Evolutionary conservation across 2,888 invertebrate species (phyloP).

Genomic region (Anorthoa munda): DNA sequence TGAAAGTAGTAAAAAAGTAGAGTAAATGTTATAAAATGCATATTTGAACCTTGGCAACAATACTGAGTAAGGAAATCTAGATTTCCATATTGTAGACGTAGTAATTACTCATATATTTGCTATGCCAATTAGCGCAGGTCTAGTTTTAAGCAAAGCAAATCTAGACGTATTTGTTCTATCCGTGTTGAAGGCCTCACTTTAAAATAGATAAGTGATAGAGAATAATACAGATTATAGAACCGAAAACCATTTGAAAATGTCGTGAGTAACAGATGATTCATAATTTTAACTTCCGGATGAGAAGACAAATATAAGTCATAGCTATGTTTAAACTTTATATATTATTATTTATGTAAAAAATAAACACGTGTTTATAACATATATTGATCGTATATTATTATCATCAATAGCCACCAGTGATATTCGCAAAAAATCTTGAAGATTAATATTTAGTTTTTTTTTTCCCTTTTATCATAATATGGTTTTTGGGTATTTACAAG

Average conservation of each 20-base stretch:
- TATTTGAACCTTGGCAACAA: background rate
- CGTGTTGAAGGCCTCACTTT: background rate
- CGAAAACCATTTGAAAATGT: conserved; percentile 1
- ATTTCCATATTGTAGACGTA: background rate
- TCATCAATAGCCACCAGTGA: background rate
- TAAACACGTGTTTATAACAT: conserved; percentile 17
- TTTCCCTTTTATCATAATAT: conserved; percentile 1
- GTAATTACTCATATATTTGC: conserved; percentile 17
- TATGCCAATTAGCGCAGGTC: conserved; percentile 15
- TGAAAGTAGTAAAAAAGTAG: background rate
- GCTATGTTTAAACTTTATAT: conserved; percentile 9
- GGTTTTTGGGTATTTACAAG: conserved; percentile 15
- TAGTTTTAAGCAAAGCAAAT: conserved; percentile 19
- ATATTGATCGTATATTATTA: conserved; percentile 11
- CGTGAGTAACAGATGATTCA: conserved; percentile 29
- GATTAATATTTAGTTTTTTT: background rate
- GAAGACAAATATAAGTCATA: conserved; percentile 16
- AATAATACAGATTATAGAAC: conserved; percentile 8
- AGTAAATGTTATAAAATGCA: background rate
- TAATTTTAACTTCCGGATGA: conserved; percentile 35
- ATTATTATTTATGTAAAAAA: conserved; percentile 26
- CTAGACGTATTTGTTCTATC: background rate
- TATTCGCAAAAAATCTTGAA: conserved; percentile 20
- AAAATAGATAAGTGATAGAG: background rate
- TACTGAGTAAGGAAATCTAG: background rate